phyloP scores from a whole-genome alignment of 2,888 invertebrate genomes.

The Monopis laevigella region DNA sequence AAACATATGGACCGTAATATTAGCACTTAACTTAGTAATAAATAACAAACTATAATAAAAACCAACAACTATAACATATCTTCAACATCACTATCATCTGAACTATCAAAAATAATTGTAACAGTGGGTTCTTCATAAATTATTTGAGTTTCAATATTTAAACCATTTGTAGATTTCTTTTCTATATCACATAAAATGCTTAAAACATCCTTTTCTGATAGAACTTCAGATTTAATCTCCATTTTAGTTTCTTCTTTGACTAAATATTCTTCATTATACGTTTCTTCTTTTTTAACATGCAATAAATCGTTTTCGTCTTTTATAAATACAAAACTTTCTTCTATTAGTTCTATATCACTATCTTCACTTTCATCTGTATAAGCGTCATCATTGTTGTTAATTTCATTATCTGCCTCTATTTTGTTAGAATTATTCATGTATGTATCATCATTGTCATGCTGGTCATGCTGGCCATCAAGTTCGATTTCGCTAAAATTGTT shows the following conservation, averaged over 20 bases:
- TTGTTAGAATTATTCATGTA: too few species aligned
- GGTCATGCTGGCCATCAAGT: too few species aligned
- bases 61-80: too few species aligned
- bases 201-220: neutral
- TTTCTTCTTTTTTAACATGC: neutral
- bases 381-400: neutral
- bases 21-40: too few species aligned
- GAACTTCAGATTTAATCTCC: too few species aligned
- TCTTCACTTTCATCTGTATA: neutral
- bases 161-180: neutral
- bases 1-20: too few species aligned
- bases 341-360: neutral
- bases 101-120: neutral
- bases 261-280: too few species aligned
- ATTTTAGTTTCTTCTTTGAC: too few species aligned
- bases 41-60: too few species aligned
- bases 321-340: neutral
- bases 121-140: neutral
- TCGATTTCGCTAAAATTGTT: too few species aligned
- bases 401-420: too few species aligned
- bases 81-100: neutral
- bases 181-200: neutral
- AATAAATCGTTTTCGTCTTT: neutral
- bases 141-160: neutral
- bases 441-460: too few species aligned